These are phyloP conservation scores for Indicator maculatus DNA, from an alignment of 2,113 vertebrate genomes.

Conservation along the genomic window DNA sequence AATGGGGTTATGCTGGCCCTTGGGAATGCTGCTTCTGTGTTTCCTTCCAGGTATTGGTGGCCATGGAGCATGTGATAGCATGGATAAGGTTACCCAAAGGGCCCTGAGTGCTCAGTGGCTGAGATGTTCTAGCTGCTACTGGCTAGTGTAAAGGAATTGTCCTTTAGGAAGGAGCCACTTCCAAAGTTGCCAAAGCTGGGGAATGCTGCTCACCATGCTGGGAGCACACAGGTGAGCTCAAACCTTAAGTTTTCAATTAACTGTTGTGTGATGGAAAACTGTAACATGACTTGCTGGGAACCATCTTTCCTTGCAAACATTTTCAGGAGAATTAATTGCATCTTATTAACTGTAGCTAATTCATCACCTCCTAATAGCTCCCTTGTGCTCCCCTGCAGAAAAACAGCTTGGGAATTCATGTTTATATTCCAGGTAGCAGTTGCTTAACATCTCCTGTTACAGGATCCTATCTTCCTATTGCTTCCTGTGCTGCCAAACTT, in stretches of 20 bases:
- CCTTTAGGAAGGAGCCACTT: not conserved
- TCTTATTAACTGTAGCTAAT: conserved; percentile 21
- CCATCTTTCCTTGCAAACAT: not conserved
- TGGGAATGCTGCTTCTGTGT: not conserved
- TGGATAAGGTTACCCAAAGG: not conserved
- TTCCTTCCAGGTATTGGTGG: not conserved
- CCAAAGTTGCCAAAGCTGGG: not conserved
- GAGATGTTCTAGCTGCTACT: not conserved
- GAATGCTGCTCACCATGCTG: not conserved
- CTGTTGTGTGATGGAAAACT: not conserved
- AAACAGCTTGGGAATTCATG: not conserved
- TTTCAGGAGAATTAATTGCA: not conserved
- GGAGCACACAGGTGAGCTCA: not conserved
- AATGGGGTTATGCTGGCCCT: not conserved
- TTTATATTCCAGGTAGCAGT: not conserved
- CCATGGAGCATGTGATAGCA: not conserved
- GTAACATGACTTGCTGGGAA: not conserved
- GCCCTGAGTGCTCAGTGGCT: not conserved
- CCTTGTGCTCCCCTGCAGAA: not conserved
- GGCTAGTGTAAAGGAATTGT: not conserved
- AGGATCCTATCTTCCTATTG: not conserved
- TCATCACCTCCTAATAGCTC: not conserved
- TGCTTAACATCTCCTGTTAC: not conserved
- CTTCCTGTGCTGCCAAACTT: conserved; percentile 1
- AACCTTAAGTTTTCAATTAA: not conserved